phyloP scores from a whole-genome alignment of 2,797 vertebrate genomes.

The Miichthys miiuy region DNA sequence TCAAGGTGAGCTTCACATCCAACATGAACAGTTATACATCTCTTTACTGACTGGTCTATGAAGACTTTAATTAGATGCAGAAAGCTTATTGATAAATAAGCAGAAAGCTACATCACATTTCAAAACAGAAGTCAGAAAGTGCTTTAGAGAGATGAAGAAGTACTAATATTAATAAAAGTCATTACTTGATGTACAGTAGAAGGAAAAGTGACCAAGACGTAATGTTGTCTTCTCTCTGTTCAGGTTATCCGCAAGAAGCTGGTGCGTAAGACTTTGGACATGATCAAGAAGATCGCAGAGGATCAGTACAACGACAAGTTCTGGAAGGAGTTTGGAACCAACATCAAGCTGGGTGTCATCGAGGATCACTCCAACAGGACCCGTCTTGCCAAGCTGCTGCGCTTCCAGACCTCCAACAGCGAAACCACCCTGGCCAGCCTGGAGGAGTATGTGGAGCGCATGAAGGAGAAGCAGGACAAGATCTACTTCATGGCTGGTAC shows the following conservation, averaged over 20 bases:
- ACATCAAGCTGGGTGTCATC: conserved; percentile 98
- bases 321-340: conserved; percentile 99
- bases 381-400: conserved; percentile 95
- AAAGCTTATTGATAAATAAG: neutral
- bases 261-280: conserved; percentile 97
- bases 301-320: conserved; percentile 97
- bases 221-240: neutral
- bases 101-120: neutral
- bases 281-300: conserved; percentile 99
- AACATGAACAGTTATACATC: neutral
- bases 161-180: too few species aligned
- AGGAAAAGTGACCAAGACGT: neutral
- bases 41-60: neutral
- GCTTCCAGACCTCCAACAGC: conserved; percentile 96
- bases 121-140: neutral
- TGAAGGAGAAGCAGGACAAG: conserved; percentile 99
- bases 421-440: conserved; percentile 88
- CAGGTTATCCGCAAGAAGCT: conserved; percentile 99
- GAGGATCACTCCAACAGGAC: conserved; percentile 99
- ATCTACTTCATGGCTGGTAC: conserved; percentile 99
- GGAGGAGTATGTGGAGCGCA: conserved; percentile 97
- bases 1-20: conserved; percentile 88
- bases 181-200: neutral
- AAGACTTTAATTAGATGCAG: neutral
- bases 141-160: neutral